These are phyloP conservation scores for Bedellia somnulentella DNA, from an alignment of 2,888 invertebrate genomes.

Conservation along the genomic window DNA sequence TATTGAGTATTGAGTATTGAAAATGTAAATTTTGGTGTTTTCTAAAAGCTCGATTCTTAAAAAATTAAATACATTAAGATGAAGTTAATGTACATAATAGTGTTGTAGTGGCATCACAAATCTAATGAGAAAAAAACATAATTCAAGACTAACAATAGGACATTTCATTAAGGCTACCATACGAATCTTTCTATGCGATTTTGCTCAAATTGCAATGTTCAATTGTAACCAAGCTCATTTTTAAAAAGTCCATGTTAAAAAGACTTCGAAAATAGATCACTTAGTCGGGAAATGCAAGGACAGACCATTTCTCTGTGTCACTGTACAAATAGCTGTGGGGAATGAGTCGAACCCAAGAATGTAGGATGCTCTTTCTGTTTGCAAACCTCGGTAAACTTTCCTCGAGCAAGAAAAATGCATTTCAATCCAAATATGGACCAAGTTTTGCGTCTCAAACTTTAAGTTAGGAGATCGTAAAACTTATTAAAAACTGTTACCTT, in stretches of 20 bases:
- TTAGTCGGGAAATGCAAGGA: conserved; percentile 27
- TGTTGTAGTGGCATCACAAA: too few species aligned
- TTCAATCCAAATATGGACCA: conserved; percentile 19
- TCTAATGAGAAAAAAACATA: too few species aligned
- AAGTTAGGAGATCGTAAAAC: background rate
- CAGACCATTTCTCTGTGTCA: conserved; percentile 34
- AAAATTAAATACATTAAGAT: too few species aligned
- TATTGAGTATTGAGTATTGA: too few species aligned
- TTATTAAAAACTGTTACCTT: too few species aligned
- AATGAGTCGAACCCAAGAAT: conserved; percentile 32
- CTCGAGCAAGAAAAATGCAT: conserved; percentile 23
- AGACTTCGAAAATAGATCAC: conserved; percentile 21
- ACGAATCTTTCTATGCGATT: too few species aligned
- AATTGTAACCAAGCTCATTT: conserved; percentile 2
- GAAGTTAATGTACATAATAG: too few species aligned
- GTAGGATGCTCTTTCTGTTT: conserved; percentile 27
- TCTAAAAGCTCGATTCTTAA: too few species aligned
- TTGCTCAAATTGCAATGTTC: too few species aligned
- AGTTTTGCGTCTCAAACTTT: background rate
- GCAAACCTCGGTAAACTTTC: conserved; percentile 13
- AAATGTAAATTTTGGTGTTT: too few species aligned
- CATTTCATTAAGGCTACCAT: too few species aligned
- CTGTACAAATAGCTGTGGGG: conserved; percentile 35
- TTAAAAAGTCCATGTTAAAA: conserved; percentile 16
- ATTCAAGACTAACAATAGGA: too few species aligned